Percentiles rank a stretch among this genome's conserved stretches.
Conservation (phyloP, 2,888 invertebrate genomes). For the Caradrina kadenii region DNA sequence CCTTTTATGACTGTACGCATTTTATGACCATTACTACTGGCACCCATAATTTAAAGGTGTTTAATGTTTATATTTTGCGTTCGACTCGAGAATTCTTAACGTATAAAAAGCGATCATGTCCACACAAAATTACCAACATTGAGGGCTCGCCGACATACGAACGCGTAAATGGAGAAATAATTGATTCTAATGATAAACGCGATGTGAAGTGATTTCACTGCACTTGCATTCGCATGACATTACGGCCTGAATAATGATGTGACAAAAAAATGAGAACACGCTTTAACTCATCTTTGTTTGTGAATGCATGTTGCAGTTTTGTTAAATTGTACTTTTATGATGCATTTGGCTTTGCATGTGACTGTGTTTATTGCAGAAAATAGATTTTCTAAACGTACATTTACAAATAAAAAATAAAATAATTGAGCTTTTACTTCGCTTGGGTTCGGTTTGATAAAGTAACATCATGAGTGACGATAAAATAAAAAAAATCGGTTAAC, state of each 20-base stretch:
- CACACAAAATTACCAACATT: slow-evolving; percentile 77
- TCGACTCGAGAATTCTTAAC: slow-evolving; percentile 70
- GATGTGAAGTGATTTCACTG: slow-evolving; percentile 79
- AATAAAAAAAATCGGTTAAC: too few relatives aligned
- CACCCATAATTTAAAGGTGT: slow-evolving; percentile 67
- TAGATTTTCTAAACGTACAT: accelerated
- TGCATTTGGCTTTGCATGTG: slow-evolving; percentile 13
- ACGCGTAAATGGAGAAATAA: slow-evolving; percentile 76
- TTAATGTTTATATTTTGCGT: slow-evolving; percentile 68
- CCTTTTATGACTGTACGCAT: slow-evolving; percentile 55
- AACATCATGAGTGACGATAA: too few relatives aligned
- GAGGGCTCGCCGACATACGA: slow-evolving; percentile 70
- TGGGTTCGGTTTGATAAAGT: too few relatives aligned
- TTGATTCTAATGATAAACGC: slow-evolving; percentile 84
- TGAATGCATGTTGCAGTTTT: slow-evolving; percentile 59
- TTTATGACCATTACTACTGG: slow-evolving; percentile 56
- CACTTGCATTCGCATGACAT: slow-evolving; percentile 73
- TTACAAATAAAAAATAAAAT: not conserved
- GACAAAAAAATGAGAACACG: slow-evolving; percentile 78
- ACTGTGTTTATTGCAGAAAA: not conserved
- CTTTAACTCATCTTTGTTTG: slow-evolving; percentile 66
- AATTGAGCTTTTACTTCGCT: not conserved
- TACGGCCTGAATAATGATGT: slow-evolving; percentile 73
- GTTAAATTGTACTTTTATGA: slow-evolving; percentile 60
- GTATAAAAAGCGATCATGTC: slow-evolving; percentile 78